Evolutionary conservation across 1,140 invertebrate species (phyloP).

Genomic region (Drosophila neocordata): DNA sequence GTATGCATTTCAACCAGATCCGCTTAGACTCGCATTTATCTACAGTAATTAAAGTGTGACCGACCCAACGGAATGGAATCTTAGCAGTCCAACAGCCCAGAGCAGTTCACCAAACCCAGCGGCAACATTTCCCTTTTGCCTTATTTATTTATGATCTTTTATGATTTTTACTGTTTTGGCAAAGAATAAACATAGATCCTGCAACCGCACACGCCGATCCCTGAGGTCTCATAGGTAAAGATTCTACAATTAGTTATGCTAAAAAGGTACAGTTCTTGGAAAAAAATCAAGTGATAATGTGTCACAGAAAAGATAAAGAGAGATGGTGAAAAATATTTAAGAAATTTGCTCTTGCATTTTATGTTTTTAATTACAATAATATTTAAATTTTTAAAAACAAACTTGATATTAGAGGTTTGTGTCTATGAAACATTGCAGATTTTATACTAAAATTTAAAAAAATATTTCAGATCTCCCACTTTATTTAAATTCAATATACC

Average conservation of each 20-base stretch:
- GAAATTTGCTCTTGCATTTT: too few relatives aligned
- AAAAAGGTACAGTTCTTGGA: conserved; percentile 25
- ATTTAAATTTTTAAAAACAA: too few relatives aligned
- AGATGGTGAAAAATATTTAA: background rate
- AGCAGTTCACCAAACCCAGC: conserved; percentile 1
- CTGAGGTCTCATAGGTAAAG: conserved; percentile 3
- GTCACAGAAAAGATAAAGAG: conserved; percentile 9
- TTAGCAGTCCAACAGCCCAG: conserved; percentile 5
- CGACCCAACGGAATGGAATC: conserved; percentile 41
- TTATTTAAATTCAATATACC: too few relatives aligned
- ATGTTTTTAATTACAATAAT: too few relatives aligned
- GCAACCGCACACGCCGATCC: conserved; percentile 71
- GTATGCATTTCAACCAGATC: conserved; percentile 67
- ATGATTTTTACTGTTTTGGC: conserved; percentile 62
- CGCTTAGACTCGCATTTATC: conserved; percentile 69
- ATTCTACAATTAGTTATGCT: conserved; percentile 59
- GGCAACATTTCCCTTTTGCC: conserved; percentile 22
- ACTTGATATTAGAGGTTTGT: too few relatives aligned
- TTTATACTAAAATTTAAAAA: too few relatives aligned
- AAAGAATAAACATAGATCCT: conserved; percentile 44
- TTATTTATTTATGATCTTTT: conserved; percentile 80
- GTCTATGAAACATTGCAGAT: too few relatives aligned
- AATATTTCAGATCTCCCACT: too few relatives aligned
- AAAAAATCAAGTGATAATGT: conserved; percentile 45
- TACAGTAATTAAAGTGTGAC: conserved; percentile 78